phyloP scores from a whole-genome alignment of 2,888 invertebrate genomes.

The Tetanocera ferruginea region DNA sequence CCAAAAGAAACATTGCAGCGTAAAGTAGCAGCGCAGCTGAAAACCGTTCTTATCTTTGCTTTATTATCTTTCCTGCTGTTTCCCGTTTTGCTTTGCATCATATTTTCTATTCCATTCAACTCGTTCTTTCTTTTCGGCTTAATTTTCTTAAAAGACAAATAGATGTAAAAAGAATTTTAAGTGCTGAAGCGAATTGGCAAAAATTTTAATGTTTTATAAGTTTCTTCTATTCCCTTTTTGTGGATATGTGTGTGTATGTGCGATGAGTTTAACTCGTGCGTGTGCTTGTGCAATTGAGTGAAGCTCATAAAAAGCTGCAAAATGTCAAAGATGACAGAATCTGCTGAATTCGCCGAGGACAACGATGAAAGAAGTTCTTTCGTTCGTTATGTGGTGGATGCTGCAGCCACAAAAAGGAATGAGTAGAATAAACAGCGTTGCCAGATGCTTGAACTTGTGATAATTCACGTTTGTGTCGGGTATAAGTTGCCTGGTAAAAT shows the following conservation, averaged over 20 bases:
- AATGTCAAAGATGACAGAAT: conserved; percentile 35
- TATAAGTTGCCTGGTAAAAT: background rate
- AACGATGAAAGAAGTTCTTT: background rate
- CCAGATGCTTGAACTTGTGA: conserved; percentile 7
- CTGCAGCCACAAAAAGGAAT: background rate
- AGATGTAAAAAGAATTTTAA: background rate
- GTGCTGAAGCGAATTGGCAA: background rate
- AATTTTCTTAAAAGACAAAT: background rate
- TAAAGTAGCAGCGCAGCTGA: background rate
- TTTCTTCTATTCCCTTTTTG: background rate
- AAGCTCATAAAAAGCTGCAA: conserved; percentile 12
- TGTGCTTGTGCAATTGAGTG: background rate
- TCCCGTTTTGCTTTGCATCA: background rate
- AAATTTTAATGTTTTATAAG: background rate
- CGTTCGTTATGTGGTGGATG: background rate
- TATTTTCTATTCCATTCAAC: background rate
- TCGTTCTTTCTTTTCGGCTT: background rate
- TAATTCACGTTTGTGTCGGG: background rate
- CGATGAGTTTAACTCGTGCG: background rate
- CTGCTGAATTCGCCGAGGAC: background rate
- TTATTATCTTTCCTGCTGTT: background rate
- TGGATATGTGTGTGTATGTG: conserved; percentile 13
- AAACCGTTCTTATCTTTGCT: background rate
- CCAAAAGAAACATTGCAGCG: background rate
- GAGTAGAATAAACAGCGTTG: background rate